Conservation (phyloP, 1,140 invertebrate species). For the Scaptomyza graminum region DNA sequence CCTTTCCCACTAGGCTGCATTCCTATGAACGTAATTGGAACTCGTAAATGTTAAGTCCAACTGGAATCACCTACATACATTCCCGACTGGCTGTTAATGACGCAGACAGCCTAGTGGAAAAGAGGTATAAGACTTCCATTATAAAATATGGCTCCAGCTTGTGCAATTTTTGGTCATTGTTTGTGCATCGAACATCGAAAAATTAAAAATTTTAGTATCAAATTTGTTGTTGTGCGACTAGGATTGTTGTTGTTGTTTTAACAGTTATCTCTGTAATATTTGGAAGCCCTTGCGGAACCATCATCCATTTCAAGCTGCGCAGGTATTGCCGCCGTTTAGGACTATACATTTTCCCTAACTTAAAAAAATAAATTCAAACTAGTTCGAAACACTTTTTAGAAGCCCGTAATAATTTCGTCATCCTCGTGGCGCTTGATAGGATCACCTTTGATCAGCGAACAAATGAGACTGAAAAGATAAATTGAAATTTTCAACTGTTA, state of each 20-base stretch:
- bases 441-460: constrained; percentile 90
- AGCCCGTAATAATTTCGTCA: constrained; percentile 86
- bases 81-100: too few relatives aligned
- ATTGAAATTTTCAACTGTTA: too few relatives aligned
- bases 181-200: background rate
- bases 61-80: too few relatives aligned
- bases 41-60: too few relatives aligned
- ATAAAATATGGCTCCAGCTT: background rate
- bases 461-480: constrained; percentile 87
- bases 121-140: background rate
- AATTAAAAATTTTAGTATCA: background rate
- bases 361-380: background rate
- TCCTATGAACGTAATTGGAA: too few relatives aligned
- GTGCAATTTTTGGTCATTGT: constrained; percentile 3
- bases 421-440: constrained; percentile 88
- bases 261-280: background rate
- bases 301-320: background rate
- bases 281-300: constrained; percentile 31
- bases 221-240: constrained; percentile 41
- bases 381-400: constrained; percentile 74
- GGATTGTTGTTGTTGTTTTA: constrained; percentile 10
- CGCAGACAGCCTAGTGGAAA: too few relatives aligned
- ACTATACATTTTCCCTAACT: background rate
- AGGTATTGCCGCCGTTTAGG: too few relatives aligned
- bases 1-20: too few relatives aligned